Conservation (phyloP, 30 jellyfish, hydroid and myxozoan genomes). For the Cassiopea andromeda region DNA sequence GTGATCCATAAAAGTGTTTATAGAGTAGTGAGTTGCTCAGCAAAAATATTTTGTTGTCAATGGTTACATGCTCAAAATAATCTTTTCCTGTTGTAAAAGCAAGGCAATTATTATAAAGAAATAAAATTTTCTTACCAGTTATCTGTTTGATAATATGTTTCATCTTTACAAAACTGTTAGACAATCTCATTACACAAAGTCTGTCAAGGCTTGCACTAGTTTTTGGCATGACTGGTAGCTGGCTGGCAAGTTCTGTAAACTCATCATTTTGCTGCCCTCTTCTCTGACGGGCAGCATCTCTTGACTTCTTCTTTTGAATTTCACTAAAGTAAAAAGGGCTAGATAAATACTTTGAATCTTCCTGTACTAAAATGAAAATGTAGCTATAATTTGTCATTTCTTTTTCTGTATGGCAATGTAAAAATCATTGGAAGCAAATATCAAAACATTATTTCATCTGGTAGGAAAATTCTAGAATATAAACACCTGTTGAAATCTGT, state of each 20-base stretch:
- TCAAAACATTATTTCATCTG: no score
- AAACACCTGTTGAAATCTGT: no score
- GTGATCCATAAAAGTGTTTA: no score
- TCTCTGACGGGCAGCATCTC: conserved; percentile 98
- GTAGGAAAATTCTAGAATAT: no score
- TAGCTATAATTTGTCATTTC: neutral
- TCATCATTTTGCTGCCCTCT: conserved; percentile 97
- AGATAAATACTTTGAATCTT: neutral
- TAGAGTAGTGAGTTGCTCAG: no score
- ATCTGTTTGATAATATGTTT: conserved; percentile 82
- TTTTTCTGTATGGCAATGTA: no score
- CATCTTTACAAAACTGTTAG: conserved; percentile 92
- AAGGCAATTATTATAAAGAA: neutral
- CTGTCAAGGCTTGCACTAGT: conserved; percentile 76
- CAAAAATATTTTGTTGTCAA: no score
- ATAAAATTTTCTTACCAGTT: conserved; percentile 65
- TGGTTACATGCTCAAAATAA: no score
- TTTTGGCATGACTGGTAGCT: conserved; percentile 74
- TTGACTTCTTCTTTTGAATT: conserved; percentile 78
- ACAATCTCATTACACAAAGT: conserved; percentile 88
- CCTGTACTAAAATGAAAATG: neutral
- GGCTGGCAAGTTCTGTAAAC: conserved; percentile 90
- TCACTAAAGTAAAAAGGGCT: conserved; percentile 20
- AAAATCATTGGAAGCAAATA: no score
- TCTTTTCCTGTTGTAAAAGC: no score